Evolutionary conservation across 2,888 invertebrate genomes (phyloP), one percentile per base, ranked within the genome.

Genomic region (Muschampia plurimacula): DNA sequence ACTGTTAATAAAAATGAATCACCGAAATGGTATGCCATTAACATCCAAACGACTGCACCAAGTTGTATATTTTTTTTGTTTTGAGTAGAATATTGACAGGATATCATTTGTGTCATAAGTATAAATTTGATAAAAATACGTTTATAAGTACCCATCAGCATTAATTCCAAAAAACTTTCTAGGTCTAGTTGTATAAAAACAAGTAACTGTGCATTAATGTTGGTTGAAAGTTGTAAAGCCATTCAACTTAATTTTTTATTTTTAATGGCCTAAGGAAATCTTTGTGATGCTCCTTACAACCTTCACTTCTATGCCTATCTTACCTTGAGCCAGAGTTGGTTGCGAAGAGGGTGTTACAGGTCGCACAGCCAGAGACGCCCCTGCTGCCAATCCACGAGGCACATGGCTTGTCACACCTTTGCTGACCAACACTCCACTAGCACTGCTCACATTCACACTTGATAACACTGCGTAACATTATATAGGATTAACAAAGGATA

Each of bases 341-440:
- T 88, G 89, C 2, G 83, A 80, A 2, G 86, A 83, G 2, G 96
- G 95, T 13, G 96, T 95, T 6, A 96, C 96, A 71, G 97, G 95
- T 0, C 97, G 96, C 8, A 96, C 96, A 12, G 97, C 96, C 28
- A 97, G 95, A 76, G 96, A 97, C 0, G 97, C 97, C 2, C 97
- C 97, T 12, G 97, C 97, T 0, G 97, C 97, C 15, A 97, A 95
- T 1, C 97, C 97, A 73, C 95, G 84, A 0, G 92, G 92, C 49
- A 93, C 94, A 75, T 94, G 93, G 74, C 92, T 93, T 1, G 90
- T 87, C 41, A 88, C 86, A 9, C 86, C 83, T 76, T 93, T 93
- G 77, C 84, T 87, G 8, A 93, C 89, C n/a, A 94, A 77, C 70
- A 92, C 88, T 12, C 91, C 88, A 74, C 86, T 83, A n/a, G 87